Base-by-base conservation (phyloP, 2,888 invertebrate species). In the Hemaris fuciformis region DNA sequence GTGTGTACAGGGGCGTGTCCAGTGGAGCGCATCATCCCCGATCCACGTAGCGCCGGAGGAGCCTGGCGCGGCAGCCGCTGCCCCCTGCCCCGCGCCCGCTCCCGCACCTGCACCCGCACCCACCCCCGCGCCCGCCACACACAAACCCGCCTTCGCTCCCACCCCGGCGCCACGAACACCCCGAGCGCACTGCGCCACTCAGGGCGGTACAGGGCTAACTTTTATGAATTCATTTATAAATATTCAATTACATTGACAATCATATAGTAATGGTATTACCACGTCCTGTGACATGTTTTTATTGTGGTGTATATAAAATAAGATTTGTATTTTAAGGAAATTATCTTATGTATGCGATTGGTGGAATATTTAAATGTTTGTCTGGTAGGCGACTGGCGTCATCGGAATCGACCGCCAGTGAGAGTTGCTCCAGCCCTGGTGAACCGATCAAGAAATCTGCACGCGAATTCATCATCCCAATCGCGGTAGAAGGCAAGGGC, bases 391-490 rank as follows among this genome's bases (percentile, higher is more conserved):
- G 94, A 73, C 66, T 91, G 74, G 72, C 94, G 84, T 79, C 91
- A 87, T 95, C 95, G 8, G 97, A 97, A 73, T 95, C 96, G 0
- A 95, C 95, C 93, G 72, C 93, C 85, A 70, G 87, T 89, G 85
- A 87, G 61, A 74, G 81, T 3, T 93, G 93, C 93, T 75, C 88
- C 65, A 81, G 84, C 67, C 80, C 88, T 71, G 92, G 93, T 69
- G 93, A 74, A 82, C 96, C 97, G 5, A 97, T 97, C 79, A 95
- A 96, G 81, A 98, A 97, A 89, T 97, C 97, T 13, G 97, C 97
- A 15, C 94, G 98, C 46, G 98, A 98, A 88, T 97, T 97, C 80
- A 97, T 98, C 76, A 98, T 98, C 85, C 98, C 98, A n/a, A 98
- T 98, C 77, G 97, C 97, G 18, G 96, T 98, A 61, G 98, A 98